Percentiles rank a stretch among this genome's conserved stretches.
Evolutionary conservation across 2,113 vertebrate genomes (phyloP).

Genomic region (Apteryx mantelli): DNA sequence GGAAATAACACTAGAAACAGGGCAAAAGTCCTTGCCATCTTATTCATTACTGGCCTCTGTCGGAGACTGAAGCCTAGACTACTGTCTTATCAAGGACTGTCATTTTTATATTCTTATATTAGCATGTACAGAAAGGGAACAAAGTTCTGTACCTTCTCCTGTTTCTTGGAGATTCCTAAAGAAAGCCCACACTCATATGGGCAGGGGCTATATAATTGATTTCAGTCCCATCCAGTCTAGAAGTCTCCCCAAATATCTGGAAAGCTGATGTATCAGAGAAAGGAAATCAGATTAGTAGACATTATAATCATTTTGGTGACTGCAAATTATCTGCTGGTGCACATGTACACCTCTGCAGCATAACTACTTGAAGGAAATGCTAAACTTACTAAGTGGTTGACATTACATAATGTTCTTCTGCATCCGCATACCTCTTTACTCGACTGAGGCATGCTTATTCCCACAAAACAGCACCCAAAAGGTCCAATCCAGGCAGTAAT

Average conservation of each 20-base stretch:
- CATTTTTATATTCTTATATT: neutral
- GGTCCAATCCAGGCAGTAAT: neutral
- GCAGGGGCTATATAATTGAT: neutral
- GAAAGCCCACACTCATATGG: neutral
- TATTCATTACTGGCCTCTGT: neutral
- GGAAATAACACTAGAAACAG: neutral
- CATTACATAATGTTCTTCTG: neutral
- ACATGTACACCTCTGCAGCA: neutral
- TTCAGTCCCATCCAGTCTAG: neutral
- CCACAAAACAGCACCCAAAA: neutral
- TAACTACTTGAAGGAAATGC: neutral
- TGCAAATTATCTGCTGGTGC: neutral
- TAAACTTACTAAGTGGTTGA: neutral
- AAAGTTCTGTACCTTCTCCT: neutral
- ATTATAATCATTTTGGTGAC: neutral
- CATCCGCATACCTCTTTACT: neutral
- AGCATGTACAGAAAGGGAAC: neutral
- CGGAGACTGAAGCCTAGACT: neutral
- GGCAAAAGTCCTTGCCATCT: neutral
- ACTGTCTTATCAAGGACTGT: neutral
- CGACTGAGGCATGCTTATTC: neutral
- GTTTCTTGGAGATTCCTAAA: neutral
- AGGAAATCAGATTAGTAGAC: neutral
- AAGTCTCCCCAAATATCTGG: neutral
- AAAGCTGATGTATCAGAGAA: neutral